Evolutionary conservation across 1,140 invertebrate genomes (phyloP).

Genomic region (Melanaphis sacchari): DNA sequence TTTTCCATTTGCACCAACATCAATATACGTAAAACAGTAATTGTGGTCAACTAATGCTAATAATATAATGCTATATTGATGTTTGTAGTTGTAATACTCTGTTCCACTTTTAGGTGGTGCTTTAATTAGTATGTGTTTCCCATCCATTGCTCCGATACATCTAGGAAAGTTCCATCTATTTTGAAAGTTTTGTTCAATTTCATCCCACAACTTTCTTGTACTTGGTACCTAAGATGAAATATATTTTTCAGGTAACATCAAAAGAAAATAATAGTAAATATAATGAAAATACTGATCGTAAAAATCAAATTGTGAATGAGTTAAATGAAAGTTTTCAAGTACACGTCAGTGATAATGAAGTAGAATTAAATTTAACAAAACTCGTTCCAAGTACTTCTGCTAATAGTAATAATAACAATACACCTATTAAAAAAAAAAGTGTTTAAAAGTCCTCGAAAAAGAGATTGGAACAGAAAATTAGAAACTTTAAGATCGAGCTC

Average conservation of each 20-base stretch:
- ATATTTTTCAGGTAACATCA: constrained; percentile 19
- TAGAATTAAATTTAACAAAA: constrained; percentile 15
- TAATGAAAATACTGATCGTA: constrained; percentile 20
- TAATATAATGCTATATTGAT: constrained; percentile 64
- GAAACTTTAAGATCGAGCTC: background rate
- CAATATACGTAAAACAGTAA: constrained; percentile 61
- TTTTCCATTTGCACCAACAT: constrained; percentile 62
- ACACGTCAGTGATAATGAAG: background rate
- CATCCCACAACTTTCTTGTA: constrained; percentile 60
- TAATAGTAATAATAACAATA: constrained; percentile 26
- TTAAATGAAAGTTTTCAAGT: constrained; percentile 27
- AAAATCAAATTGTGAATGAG: background rate
- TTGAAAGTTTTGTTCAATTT: constrained; percentile 63
- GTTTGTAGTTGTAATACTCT: constrained; percentile 67
- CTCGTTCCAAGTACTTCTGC: background rate
- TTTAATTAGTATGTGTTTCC: constrained; percentile 64
- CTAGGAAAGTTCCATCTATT: constrained; percentile 65
- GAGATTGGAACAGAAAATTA: constrained; percentile 19
- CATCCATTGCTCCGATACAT: constrained; percentile 65
- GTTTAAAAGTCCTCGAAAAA: constrained; percentile 28
- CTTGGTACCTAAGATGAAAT: constrained; percentile 59
- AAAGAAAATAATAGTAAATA: constrained; percentile 35
- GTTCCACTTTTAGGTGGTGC: constrained; percentile 63
- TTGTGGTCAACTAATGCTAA: constrained; percentile 63
- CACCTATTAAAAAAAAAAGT: constrained; percentile 2